Evolutionary conservation across 2,888 invertebrate genomes (phyloP).

Genomic region (Andricus curvator): DNA sequence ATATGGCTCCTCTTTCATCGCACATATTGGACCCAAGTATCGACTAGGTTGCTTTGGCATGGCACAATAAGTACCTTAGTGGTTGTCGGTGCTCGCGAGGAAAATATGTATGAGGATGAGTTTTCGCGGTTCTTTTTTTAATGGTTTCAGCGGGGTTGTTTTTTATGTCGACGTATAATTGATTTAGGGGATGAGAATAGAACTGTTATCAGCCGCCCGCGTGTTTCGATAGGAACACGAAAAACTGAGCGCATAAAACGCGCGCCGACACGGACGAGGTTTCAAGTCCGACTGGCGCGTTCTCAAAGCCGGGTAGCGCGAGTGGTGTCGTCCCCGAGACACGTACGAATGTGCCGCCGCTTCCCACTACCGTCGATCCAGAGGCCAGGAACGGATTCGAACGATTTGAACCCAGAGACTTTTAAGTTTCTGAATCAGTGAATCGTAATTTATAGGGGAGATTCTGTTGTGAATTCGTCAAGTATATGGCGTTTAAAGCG

Average conservation of each 20-base stretch:
- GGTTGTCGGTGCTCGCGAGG: not conserved
- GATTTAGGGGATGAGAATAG: constrained; percentile 25
- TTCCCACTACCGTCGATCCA: constrained; percentile 57
- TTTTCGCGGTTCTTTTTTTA: not conserved
- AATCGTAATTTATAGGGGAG: not conserved
- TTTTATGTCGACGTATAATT: constrained; percentile 8
- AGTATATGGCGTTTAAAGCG: not conserved
- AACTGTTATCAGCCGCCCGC: constrained; percentile 47
- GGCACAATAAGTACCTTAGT: constrained; percentile 7
- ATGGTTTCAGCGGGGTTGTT: not conserved
- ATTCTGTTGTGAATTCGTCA: not conserved
- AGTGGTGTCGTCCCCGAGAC: constrained; percentile 62
- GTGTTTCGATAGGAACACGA: constrained; percentile 40
- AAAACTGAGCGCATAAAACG: constrained; percentile 31
- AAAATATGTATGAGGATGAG: not conserved
- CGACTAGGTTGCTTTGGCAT: constrained; percentile 4
- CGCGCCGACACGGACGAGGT: constrained; percentile 53
- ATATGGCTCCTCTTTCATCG: constrained; percentile 10
- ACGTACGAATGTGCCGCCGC: constrained; percentile 60
- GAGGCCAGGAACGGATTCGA: constrained; percentile 49
- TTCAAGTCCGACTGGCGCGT: constrained; percentile 60
- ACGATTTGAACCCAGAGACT: constrained; percentile 13
- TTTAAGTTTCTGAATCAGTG: not conserved
- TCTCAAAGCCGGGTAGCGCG: constrained; percentile 65
- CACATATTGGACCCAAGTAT: constrained; percentile 19